A percentile compares a stretch with the other conserved stretches of the same genome.
These are phyloP conservation scores for Pomacea canaliculata DNA, from an alignment of 2,888 invertebrate genomes.

Conservation along the genomic window DNA sequence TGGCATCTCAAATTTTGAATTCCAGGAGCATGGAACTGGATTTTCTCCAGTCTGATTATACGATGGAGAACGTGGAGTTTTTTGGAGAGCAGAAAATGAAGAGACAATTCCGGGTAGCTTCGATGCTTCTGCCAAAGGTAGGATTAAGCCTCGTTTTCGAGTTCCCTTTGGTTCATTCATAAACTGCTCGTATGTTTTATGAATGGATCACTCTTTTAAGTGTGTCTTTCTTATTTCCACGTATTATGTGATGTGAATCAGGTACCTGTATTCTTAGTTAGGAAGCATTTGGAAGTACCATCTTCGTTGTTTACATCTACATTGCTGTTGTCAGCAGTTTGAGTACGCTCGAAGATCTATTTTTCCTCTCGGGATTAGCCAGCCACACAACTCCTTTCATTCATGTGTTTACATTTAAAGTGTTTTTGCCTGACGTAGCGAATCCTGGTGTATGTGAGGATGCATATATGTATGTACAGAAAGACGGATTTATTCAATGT, in stretches of 20 bases:
- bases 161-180: slow-evolving; percentile 5
- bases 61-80: slow-evolving; percentile 34
- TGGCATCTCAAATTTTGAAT: background rate
- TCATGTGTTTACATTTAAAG: too few relatives aligned
- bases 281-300: too few relatives aligned
- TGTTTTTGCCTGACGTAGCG: too few relatives aligned
- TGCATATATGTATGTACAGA: too few relatives aligned
- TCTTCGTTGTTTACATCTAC: too few relatives aligned
- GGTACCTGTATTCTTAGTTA: too few relatives aligned
- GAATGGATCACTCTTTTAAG: slow-evolving; percentile 7
- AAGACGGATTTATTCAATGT: too few relatives aligned
- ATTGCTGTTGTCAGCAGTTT: too few relatives aligned
- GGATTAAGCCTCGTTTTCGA: slow-evolving; percentile 24
- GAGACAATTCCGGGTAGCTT: slow-evolving; percentile 14
- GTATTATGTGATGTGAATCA: too few relatives aligned
- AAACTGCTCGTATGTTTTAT: slow-evolving; percentile 12
- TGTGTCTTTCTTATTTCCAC: too few relatives aligned
- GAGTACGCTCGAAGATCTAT: too few relatives aligned
- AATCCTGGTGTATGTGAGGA: too few relatives aligned
- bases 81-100: slow-evolving; percentile 22
- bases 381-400: background rate
- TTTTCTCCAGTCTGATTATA: slow-evolving; percentile 31
- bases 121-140: slow-evolving; percentile 26
- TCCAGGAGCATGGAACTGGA: slow-evolving; percentile 35
- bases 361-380: background rate